Evolutionary conservation across 2,113 vertebrate genomes (phyloP).

Genomic region (Pteropus alecto): DNA sequence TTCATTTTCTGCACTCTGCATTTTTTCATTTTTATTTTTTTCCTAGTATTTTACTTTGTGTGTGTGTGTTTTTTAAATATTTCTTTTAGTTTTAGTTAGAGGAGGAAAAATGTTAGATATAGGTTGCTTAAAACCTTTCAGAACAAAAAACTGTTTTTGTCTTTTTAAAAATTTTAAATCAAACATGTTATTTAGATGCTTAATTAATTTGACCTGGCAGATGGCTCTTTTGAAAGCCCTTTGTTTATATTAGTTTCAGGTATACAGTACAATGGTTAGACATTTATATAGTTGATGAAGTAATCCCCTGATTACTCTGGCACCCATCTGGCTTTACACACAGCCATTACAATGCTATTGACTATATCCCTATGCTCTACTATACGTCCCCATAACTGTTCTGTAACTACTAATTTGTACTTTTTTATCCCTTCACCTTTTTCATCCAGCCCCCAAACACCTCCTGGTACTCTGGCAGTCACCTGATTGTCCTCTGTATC

Average conservation of each 20-base stretch:
- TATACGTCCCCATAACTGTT: too few relatives aligned
- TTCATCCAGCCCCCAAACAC: too few relatives aligned
- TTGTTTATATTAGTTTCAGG: neutral
- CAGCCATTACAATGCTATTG: too few relatives aligned
- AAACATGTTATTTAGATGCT: neutral
- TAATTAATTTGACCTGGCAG: constrained; percentile 34
- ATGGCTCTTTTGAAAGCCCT: constrained; percentile 1
- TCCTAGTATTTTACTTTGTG: neutral
- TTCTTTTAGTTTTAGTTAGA: neutral
- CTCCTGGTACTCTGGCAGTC: too few relatives aligned
- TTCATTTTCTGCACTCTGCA: neutral
- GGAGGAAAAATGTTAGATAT: neutral
- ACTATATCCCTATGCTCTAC: too few relatives aligned
- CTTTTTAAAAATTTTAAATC: neutral
- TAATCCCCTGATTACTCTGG: too few relatives aligned
- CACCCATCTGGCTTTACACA: too few relatives aligned
- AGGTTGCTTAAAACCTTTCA: neutral
- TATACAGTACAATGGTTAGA: too few relatives aligned
- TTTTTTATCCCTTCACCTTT: too few relatives aligned
- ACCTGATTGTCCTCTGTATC: too few relatives aligned
- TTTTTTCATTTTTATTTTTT: neutral
- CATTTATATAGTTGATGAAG: too few relatives aligned
- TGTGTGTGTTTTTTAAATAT: neutral
- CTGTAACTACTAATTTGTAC: too few relatives aligned
- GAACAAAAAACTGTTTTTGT: neutral